These are phyloP conservation scores for Myotis yumanensis DNA, from an alignment of 2,113 vertebrate genomes.

Conservation along the genomic window DNA sequence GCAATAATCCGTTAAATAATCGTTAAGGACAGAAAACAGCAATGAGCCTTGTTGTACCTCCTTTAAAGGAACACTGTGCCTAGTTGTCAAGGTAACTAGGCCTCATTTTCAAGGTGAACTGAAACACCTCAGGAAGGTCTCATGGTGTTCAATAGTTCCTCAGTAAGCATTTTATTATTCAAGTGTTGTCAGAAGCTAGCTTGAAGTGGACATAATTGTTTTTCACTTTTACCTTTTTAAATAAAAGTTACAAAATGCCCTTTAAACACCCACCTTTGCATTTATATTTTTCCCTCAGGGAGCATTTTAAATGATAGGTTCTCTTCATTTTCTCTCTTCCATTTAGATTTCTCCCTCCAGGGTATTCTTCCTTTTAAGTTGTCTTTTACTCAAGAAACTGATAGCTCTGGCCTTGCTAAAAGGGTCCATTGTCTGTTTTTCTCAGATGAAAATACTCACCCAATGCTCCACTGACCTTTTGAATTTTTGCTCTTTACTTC, in stretches of 20 bases:
- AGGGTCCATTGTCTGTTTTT: constrained; percentile 57
- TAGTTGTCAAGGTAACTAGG: background rate
- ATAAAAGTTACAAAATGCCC: constrained; percentile 24
- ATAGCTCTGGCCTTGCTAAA: constrained; percentile 62
- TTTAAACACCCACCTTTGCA: constrained; percentile 33
- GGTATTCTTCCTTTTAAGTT: constrained; percentile 34
- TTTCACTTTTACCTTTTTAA: constrained; percentile 23
- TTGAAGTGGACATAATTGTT: background rate
- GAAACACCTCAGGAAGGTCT: background rate
- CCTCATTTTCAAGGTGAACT: constrained; percentile 8
- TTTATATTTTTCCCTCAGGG: constrained; percentile 16
- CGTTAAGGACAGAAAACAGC: background rate
- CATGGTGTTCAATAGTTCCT: background rate
- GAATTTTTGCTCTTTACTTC: constrained; percentile 64
- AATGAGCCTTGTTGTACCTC: background rate
- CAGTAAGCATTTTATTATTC: background rate
- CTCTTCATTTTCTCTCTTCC: constrained; percentile 7
- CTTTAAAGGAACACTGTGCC: background rate
- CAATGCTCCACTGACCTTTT: constrained; percentile 73
- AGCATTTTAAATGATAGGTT: constrained; percentile 28
- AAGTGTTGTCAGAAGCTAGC: background rate
- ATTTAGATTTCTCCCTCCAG: constrained; percentile 53
- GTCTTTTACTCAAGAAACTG: constrained; percentile 64
- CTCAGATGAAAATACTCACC: constrained; percentile 67
- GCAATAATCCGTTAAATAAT: constrained; percentile 24